Base-by-base conservation (phyloP, 2,888 invertebrate genomes). In the Pollenia amentaria region DNA sequence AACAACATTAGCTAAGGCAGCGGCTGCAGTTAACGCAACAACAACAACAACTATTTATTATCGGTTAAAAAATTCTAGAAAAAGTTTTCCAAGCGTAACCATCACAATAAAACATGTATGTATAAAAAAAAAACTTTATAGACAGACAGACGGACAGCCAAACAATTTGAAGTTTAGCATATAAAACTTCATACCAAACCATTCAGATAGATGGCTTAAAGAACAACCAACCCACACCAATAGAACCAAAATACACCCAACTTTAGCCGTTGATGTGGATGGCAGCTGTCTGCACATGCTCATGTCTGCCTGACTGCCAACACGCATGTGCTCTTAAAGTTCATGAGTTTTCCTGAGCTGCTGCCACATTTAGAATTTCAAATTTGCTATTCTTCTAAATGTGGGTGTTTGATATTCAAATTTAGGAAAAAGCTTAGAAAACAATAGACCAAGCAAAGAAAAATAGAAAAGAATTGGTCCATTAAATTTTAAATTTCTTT, bases 71-170 rank as follows among this genome's bases (percentile, higher is more conserved):
- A 44, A 62, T 40, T 60, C 51, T 51, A 60, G 40, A 64, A 79
- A 86, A 65, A 83, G 42, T 80, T 53, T 70, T 29, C 72, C 87
- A 87, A 87, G 87, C 87, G 84, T 87, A 84, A 84, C 84, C 76
- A 84, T 69, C 44, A 76, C 69, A 76, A 69, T 69, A 69, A 40
- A 38, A 29, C 65, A 67, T 42, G 51, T 12, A 55, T 21, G 16
- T n/a, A 38, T 51, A 42, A 18, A 12, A 42, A 18, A 12, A 46
- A 51, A 75, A 75, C 10, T 40, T 16, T 69, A 62, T 60, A 67
- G 48, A 75, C 12, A 60, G 40, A 69, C 42, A 53, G 40, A 64
- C 16, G 14, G 48, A n/a, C 40, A 51, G 51, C 6, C 14, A 38
- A 48, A 21, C 48, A 14, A 46, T 16, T 14, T 11, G 46, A 77